These are phyloP conservation scores for Tenthredo livida DNA, from an alignment of 2,888 invertebrate genomes.

Conservation along the genomic window DNA sequence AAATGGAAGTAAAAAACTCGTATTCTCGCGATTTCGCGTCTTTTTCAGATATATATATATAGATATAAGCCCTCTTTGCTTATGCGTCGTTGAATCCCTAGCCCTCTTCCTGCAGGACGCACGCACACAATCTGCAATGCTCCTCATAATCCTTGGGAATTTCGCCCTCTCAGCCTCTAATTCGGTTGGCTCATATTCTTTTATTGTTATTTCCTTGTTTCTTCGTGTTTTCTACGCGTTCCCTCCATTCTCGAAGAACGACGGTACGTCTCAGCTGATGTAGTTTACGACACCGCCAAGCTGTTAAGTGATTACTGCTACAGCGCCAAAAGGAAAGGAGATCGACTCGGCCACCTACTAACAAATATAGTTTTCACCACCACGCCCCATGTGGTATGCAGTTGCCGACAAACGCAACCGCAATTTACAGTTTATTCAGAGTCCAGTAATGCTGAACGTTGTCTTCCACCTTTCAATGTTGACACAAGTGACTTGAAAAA, in stretches of 20 bases:
- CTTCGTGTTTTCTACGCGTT: constrained; percentile 32
- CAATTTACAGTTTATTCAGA: background rate
- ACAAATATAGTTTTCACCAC: constrained; percentile 6
- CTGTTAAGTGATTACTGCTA: constrained; percentile 45
- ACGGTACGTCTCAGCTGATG: constrained; percentile 43
- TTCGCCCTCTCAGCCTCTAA: constrained; percentile 10
- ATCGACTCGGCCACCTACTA: constrained; percentile 27
- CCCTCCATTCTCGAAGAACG: constrained; percentile 2
- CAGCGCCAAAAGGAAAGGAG: background rate
- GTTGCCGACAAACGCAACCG: constrained; percentile 15
- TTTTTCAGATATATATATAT: constrained; percentile 9
- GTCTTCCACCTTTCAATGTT: background rate
- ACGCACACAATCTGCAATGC: constrained; percentile 15
- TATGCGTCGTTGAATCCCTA: constrained; percentile 34
- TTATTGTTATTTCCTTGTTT: constrained; percentile 53
- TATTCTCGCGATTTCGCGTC: background rate
- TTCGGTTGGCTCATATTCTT: constrained; percentile 51
- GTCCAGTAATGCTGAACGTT: background rate
- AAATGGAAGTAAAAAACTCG: background rate
- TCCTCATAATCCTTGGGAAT: constrained; percentile 30
- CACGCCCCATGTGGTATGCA: constrained; percentile 1
- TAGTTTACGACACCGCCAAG: constrained; percentile 45
- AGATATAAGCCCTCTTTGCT: constrained; percentile 1
- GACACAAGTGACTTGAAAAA: background rate
- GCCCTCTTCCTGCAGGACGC: background rate